Base-by-base conservation (phyloP, 2,797 vertebrate genomes). In the Delichon dasypus region DNA sequence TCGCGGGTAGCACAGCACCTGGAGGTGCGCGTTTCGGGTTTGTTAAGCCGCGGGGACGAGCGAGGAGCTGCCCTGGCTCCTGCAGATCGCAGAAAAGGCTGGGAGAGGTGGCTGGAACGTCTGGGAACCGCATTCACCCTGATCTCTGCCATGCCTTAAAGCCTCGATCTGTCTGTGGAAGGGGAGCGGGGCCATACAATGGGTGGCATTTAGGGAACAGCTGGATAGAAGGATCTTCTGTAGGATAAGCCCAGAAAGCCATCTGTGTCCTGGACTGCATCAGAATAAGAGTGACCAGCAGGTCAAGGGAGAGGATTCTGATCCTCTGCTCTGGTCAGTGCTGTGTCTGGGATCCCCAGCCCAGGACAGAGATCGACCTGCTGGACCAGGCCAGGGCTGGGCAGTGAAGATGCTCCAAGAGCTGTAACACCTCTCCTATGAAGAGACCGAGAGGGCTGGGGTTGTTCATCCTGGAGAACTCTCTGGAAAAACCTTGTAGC, bases 141-240 rank as follows among this genome's bases (percentile, higher is more conserved):
- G 19, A 5, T 2, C 22, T 54, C 29, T 53, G 51, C 21, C 22
- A 0, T 13, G 44, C 44, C 12, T 44, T 38, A 16, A 60, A 83
- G 4, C 44, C 58, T 22, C 2, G 1, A 1, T 29, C 40, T 34
- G 36, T 0, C 45, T 23, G 48, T 13, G 25, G 2, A 30, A 76
- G 17, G 13, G 30, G 16, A 74, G 47, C 0, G 5, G 19, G 19
- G 18, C 21, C 7, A 0, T 4, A 0, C 7, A 2, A 4, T 8
- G 14, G 0, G 51, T 6, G 61, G 30, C 12, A 0, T 23, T 21
- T 15, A 17, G 82, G 60, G 51, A 50, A 2, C 13, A 11, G 27
- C 20, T 1, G 8, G 26, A 1, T 7, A 27, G 48, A 26, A 26
- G 5, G 4, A 17, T 40, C 36, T 42, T 13, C 32, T 60, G 61